phyloP scores from a whole-genome alignment of 2,797 vertebrate genomes.

The Coregonus ussuriensis region DNA sequence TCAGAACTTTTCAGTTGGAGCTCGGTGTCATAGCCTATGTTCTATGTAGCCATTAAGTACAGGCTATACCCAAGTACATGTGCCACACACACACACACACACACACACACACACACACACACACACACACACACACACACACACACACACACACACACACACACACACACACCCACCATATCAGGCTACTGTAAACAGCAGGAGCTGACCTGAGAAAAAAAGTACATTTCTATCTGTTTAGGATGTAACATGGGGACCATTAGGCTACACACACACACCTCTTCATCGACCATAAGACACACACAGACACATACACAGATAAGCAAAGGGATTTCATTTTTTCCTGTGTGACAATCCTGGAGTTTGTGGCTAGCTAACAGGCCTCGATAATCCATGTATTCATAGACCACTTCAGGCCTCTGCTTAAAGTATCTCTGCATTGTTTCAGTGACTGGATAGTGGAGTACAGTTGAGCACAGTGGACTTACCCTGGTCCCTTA shows the following conservation, averaged over 20 bases:
- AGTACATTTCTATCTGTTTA: no score
- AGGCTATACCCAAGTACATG: no score
- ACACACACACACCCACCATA: no score
- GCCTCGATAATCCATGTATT: constrained; percentile 41
- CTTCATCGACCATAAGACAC: no score
- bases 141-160: no score
- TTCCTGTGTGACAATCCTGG: not conserved
- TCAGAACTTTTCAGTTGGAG: constrained; percentile 56
- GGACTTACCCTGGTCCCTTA: constrained; percentile 49
- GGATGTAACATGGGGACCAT: no score
- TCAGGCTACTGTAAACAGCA: no score
- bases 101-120: no score
- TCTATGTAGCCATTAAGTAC: no score
- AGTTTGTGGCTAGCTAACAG: not conserved
- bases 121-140: no score
- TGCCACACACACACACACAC: no score
- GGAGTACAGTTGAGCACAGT: not conserved
- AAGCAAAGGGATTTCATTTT: not conserved
- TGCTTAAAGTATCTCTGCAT: constrained; percentile 35
- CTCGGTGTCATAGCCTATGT: constrained; percentile 32
- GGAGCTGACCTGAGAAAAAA: no score
- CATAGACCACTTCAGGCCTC: constrained; percentile 56
- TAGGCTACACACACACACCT: not conserved
- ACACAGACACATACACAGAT: not conserved
- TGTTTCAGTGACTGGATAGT: constrained; percentile 48